Base-by-base conservation (phyloP, 2,113 vertebrate species). In the Boleophthalmus pectinirostris region DNA sequence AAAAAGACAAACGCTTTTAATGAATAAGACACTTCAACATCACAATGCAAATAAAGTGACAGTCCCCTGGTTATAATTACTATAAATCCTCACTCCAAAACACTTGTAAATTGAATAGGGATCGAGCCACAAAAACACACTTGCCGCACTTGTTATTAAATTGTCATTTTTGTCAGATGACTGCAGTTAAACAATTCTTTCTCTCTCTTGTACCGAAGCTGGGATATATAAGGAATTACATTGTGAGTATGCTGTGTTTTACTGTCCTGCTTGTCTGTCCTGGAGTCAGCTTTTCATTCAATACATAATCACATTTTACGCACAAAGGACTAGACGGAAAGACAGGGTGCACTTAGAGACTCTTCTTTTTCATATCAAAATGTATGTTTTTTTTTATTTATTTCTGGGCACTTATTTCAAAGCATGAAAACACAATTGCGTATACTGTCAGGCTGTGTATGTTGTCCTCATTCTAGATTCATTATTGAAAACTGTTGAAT, bases 151-250 rank as follows among this genome's bases (percentile, higher is more conserved):
- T 82, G 47, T 82, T 71, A 72, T 45, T 88, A 72, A 83, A 61
- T 82, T 87, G 58, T 86, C 61, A 66, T 80, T 72, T 46, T 67
- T 65, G 45, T 79, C 61, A 61, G 29, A 79, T 84, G 79, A 81
- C 74, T 89, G 85, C 77, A 82, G 87, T 88, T 89, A 87, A 87
- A 88, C 83, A 83, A 74, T 92, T 76, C 91, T 90, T 86, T 93
- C 89, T 93, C 86, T 93, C 76, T 92, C 87, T 92, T 91, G 85
- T 90, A 90, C 86, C 91, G 84, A 93, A 94, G 93, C 91, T 92
- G 88, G 92, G 92, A 93, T 93, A 82, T 94, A 74, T 94, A 91
- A 93, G 92, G 91, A 93, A 86, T 91, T 94, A 89, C 85, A 72
- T 88, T 83, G 93, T 94, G 88, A 94, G 93, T 93, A 94, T 93